A percentile compares a stretch with the other conserved stretches of the same genome.
Conservation (phyloP, 1,140 invertebrate species). For the Drosophila burlai region DNA sequence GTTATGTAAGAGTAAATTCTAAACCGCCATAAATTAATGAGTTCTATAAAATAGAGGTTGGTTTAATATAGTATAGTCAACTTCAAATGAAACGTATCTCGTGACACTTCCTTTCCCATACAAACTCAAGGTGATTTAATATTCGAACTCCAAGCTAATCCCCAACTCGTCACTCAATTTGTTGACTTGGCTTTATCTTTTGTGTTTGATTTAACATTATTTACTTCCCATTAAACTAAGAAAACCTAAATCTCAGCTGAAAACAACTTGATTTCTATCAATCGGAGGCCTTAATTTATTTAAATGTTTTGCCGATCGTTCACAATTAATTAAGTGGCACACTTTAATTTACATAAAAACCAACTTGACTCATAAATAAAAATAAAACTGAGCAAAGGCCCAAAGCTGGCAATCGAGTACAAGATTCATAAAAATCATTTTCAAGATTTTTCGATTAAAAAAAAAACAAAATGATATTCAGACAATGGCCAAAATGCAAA, state of each 20-base stretch:
- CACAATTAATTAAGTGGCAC: slow-evolving; percentile 60
- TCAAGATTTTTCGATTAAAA: slow-evolving; percentile 25
- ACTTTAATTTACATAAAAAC: slow-evolving; percentile 53
- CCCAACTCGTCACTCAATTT: slow-evolving; percentile 12
- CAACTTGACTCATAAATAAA: slow-evolving; percentile 38
- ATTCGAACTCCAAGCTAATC: slow-evolving; percentile 10
- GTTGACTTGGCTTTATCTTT: slow-evolving; percentile 10
- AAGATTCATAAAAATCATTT: slow-evolving; percentile 54
- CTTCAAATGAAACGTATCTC: neutral
- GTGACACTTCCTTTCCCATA: slow-evolving; percentile 1
- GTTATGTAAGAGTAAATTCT: neutral
- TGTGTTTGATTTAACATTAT: slow-evolving; percentile 27
- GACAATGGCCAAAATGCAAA: slow-evolving; percentile 62
- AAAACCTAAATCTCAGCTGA: slow-evolving; percentile 24
- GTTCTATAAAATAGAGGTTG: neutral
- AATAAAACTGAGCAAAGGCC: slow-evolving; percentile 3
- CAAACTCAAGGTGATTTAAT: slow-evolving; percentile 1
- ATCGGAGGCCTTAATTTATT: slow-evolving; percentile 36
- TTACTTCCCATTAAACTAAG: slow-evolving; percentile 19
- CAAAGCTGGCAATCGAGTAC: slow-evolving; percentile 43
- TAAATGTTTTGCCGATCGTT: slow-evolving; percentile 34
- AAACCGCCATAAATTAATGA: neutral
- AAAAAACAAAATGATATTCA: slow-evolving; percentile 3
- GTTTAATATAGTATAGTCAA: too few species aligned
- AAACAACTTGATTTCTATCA: slow-evolving; percentile 43